Evolutionary conservation across 2,797 vertebrate genomes (phyloP).

Genomic region (Acanthiza pusilla): DNA sequence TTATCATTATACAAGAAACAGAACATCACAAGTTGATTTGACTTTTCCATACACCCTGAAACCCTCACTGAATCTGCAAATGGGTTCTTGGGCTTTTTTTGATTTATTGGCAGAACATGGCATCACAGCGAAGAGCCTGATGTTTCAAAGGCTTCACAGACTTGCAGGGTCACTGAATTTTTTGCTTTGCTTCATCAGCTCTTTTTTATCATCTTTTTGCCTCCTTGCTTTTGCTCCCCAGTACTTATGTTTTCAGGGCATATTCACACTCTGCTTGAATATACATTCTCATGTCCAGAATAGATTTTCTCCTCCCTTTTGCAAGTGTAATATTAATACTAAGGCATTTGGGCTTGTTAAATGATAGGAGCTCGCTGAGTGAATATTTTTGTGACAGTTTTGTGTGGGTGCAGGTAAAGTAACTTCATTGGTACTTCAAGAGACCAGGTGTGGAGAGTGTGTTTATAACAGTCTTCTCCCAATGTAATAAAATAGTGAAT

Average conservation of each 20-base stretch:
- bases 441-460: neutral
- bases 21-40: neutral
- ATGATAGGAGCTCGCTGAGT: neutral
- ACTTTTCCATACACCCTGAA: neutral
- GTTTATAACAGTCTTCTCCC: neutral
- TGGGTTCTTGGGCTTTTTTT: neutral
- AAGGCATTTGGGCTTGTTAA: neutral
- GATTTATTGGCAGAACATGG: neutral
- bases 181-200: slow-evolving; percentile 8
- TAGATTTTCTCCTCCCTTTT: neutral
- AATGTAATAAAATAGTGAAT: neutral
- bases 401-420: neutral
- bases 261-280: neutral
- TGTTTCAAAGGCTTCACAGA: neutral
- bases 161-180: neutral
- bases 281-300: neutral
- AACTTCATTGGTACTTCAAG: neutral
- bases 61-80: neutral
- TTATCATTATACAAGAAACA: neutral
- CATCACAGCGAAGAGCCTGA: neutral
- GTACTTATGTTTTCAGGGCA: slow-evolving; percentile 30
- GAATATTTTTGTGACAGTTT: neutral
- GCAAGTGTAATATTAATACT: slow-evolving; percentile 24
- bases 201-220: neutral
- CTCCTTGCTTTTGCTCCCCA: neutral